These are phyloP conservation scores for Intellagama lesueurii DNA, from an alignment of 2,797 vertebrate species.

Conservation along the genomic window DNA sequence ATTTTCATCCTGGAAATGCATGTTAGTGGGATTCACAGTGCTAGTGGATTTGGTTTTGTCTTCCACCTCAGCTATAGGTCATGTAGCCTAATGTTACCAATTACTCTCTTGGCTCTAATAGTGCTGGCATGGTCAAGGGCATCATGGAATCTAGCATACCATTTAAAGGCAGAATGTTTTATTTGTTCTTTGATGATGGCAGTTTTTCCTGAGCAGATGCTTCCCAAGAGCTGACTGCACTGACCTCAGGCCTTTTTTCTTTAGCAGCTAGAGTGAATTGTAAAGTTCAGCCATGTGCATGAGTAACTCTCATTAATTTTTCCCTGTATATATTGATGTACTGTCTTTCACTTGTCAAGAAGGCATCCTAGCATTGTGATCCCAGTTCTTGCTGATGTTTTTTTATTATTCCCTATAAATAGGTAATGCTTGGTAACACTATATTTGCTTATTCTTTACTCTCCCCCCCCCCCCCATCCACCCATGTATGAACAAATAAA, in stretches of 20 bases:
- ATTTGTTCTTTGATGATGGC: constrained; percentile 2
- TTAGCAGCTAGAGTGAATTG: constrained; percentile 57
- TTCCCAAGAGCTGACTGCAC: constrained; percentile 54
- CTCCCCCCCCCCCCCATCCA: too few species aligned
- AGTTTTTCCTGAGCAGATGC: constrained; percentile 62
- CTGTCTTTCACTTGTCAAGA: constrained; percentile 34
- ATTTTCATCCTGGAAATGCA: not conserved
- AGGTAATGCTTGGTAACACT: not conserved
- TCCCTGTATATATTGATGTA: not conserved
- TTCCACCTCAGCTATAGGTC: not conserved
- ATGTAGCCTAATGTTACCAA: not conserved
- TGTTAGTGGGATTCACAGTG: not conserved
- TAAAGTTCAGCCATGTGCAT: constrained; percentile 53
- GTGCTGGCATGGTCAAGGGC: constrained; percentile 13
- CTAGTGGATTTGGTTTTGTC: not conserved
- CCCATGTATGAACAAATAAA: not conserved
- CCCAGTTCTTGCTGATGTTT: not conserved
- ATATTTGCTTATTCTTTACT: too few species aligned
- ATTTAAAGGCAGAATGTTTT: constrained; percentile 18
- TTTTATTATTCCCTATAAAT: not conserved
- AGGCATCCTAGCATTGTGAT: not conserved
- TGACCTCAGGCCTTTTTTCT: constrained; percentile 63
- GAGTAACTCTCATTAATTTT: constrained; percentile 56
- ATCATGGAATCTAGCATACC: not conserved
- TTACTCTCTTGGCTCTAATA: not conserved